phyloP scores from a whole-genome alignment of 30 jellyfish, hydroid and myxozoan species.

The Aurelia aurita region DNA sequence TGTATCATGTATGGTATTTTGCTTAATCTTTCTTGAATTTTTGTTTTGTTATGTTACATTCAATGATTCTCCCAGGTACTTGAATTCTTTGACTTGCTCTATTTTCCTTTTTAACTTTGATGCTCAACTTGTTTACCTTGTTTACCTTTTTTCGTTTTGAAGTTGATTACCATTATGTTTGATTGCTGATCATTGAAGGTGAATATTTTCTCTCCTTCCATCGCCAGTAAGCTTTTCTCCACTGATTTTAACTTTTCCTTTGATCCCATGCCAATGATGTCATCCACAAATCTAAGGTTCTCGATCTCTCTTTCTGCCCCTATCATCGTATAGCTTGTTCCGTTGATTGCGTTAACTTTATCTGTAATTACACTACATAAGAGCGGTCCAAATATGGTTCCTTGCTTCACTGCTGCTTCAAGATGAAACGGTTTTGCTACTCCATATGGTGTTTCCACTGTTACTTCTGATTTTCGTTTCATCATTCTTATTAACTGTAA shows the following conservation, averaged over 20 bases:
- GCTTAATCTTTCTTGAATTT: no score
- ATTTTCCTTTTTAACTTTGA: not conserved
- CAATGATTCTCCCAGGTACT: no score
- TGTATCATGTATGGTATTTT: conserved; percentile 32
- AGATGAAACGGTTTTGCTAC: conserved; percentile 22
- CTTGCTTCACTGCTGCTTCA: conserved; percentile 42
- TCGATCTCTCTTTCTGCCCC: no score
- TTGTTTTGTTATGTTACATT: no score
- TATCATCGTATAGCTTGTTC: no score
- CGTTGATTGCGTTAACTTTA: no score
- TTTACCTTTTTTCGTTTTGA: conserved; percentile 13
- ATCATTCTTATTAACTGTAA: conserved; percentile 21
- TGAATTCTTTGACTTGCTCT: no score
- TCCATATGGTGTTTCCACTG: conserved; percentile 40
- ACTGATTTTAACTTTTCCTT: conserved; percentile 12
- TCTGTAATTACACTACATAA: no score
- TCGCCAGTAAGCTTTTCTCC: conserved; percentile 21
- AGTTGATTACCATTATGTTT: no score
- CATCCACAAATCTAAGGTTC: conserved; percentile 19
- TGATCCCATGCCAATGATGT: conserved; percentile 26
- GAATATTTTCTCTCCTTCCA: conserved; percentile 25
- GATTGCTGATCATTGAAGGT: conserved; percentile 16
- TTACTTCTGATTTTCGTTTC: conserved; percentile 27
- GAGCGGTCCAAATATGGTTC: conserved; percentile 32
- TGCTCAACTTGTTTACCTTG: not conserved